A percentile compares a stretch with the other conserved stretches of the same genome.
Evolutionary conservation across 2,113 vertebrate genomes (phyloP).

Genomic region (Dipodomys merriami): DNA sequence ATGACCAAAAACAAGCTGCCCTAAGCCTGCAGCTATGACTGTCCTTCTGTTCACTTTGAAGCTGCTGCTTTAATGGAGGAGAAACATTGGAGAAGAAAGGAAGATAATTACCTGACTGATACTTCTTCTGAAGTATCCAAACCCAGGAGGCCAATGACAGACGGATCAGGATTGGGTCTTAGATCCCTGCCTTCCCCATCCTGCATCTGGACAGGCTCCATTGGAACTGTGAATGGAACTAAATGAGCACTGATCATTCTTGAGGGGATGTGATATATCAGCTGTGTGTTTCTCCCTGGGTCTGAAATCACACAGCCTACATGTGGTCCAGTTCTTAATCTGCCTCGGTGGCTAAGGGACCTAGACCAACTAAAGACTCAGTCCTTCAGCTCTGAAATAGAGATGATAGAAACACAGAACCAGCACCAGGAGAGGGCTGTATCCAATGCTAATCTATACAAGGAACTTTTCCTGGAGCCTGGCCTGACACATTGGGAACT

Average conservation of each 20-base stretch:
- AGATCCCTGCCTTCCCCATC: not conserved
- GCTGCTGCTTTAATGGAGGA: not conserved
- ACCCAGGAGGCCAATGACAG: not conserved
- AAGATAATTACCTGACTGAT: not conserved
- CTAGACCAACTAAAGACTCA: not conserved
- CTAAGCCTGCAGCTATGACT: not conserved
- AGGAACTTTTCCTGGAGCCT: not conserved
- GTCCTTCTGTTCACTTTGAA: not conserved
- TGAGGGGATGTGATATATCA: not conserved
- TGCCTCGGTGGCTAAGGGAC: not conserved
- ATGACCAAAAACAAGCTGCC: not conserved
- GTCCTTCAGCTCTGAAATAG: not conserved
- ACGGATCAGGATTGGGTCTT: not conserved
- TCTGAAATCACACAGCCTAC: not conserved
- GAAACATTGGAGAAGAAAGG: not conserved
- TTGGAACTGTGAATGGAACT: not conserved
- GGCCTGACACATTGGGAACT: not conserved
- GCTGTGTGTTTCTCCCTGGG: not conserved
- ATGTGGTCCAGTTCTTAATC: not conserved
- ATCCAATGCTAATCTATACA: not conserved
- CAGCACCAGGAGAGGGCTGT: not conserved
- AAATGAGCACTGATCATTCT: not conserved
- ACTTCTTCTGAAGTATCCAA: not conserved
- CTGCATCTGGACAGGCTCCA: not conserved
- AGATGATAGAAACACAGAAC: not conserved